Evolutionary conservation across 2,797 vertebrate species (phyloP).

Genomic region (Betta splendens): DNA sequence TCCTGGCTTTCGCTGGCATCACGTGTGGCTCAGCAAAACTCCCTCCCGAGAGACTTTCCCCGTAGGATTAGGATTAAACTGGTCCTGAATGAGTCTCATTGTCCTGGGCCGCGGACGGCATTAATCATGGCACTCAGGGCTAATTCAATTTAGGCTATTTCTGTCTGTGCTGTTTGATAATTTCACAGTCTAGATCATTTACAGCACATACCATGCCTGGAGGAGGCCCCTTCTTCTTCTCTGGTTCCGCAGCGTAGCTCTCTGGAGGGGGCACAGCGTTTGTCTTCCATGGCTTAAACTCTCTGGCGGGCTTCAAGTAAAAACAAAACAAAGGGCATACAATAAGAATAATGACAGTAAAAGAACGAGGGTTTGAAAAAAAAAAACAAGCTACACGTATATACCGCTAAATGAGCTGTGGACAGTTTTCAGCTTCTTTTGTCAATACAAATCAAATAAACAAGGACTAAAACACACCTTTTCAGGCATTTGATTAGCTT

Average conservation of each 20-base stretch:
- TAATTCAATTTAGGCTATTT: slow-evolving; percentile 60
- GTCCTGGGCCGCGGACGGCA: slow-evolving; percentile 31
- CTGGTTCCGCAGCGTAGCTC: slow-evolving; percentile 82
- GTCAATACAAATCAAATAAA: no score
- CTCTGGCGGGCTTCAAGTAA: slow-evolving; percentile 83
- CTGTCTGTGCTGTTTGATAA: slow-evolving; percentile 21
- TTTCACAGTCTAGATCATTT: slow-evolving; percentile 28
- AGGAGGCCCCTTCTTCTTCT: slow-evolving; percentile 86
- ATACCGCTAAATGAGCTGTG: no score
- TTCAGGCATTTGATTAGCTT: no score
- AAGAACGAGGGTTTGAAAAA: neutral
- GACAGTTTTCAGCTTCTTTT: no score
- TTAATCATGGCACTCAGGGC: slow-evolving; percentile 44
- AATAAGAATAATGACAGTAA: neutral
- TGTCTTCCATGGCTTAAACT: slow-evolving; percentile 91
- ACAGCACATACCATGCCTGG: slow-evolving; percentile 90
- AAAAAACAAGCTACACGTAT: neutral
- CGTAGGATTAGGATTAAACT: slow-evolving; percentile 73
- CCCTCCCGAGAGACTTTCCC: slow-evolving; percentile 49
- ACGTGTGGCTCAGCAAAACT: slow-evolving; percentile 49
- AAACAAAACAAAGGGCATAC: neutral
- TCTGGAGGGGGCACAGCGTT: slow-evolving; percentile 92
- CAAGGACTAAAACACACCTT: no score
- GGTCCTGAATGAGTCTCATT: slow-evolving; percentile 43
- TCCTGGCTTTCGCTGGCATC: slow-evolving; percentile 41